Percentiles rank a stretch among this genome's conserved stretches.
These are phyloP conservation scores for Sorex maritimensis DNA, from an alignment of 2,797 vertebrate genomes.

Conservation along the genomic window DNA sequence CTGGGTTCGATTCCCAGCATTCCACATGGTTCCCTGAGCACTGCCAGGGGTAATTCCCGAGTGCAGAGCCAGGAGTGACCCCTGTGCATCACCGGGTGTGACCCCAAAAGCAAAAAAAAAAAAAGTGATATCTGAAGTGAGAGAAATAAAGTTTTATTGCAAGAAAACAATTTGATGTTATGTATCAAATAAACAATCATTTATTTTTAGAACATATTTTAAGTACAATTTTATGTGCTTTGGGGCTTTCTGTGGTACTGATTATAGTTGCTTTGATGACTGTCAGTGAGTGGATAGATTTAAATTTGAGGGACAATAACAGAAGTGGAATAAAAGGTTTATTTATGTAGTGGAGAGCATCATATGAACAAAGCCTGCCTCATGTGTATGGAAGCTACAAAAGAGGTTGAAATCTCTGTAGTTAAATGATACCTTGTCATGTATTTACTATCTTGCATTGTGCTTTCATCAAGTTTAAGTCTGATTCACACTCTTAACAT, in stretches of 20 bases:
- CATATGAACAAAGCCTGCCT: not conserved
- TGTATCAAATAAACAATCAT: not conserved
- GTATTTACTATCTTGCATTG: not conserved
- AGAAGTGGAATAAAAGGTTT: not conserved
- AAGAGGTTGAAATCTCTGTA: not conserved
- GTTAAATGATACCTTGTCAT: not conserved
- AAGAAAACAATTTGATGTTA: not conserved
- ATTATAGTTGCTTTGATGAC: constrained; percentile 28
- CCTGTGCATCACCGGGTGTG: too few relatives aligned
- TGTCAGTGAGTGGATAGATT: not conserved
- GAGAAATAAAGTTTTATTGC: constrained; percentile 35
- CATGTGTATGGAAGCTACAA: not conserved
- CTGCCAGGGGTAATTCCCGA: too few relatives aligned
- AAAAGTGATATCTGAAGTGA: not conserved
- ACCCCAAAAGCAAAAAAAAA: too few relatives aligned
- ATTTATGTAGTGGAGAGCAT: not conserved
- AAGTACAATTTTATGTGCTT: not conserved
- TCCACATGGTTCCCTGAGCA: too few relatives aligned
- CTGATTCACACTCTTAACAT: not conserved
- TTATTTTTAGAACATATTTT: constrained; percentile 55
- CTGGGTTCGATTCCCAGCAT: too few relatives aligned
- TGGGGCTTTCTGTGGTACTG: not conserved
- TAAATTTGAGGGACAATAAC: constrained; percentile 25
- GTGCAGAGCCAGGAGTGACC: too few relatives aligned
- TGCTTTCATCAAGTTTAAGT: constrained; percentile 22